A percentile compares a stretch with the other conserved stretches of the same genome.
phyloP scores from a whole-genome alignment of 2,888 invertebrate genomes.

The Ochlodes sylvanus region DNA sequence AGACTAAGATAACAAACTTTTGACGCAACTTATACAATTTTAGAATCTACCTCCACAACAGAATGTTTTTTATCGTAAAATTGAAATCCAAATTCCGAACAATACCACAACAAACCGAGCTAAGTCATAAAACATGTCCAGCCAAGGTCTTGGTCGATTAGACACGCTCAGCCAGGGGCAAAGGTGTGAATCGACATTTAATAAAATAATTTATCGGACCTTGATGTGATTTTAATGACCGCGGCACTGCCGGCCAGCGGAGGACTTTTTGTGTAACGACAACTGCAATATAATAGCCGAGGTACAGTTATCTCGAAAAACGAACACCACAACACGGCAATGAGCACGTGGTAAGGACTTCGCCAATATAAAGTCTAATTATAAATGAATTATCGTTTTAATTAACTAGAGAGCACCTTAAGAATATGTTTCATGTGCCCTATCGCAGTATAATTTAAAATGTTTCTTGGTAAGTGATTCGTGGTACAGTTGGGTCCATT shows the following conservation, averaged over 20 bases:
- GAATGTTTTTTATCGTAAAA: constrained; percentile 4
- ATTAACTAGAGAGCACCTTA: constrained; percentile 17
- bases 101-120: constrained; percentile 44
- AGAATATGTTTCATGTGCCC: not conserved
- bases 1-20: too few relatives aligned
- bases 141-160: constrained; percentile 57
- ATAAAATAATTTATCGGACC: constrained; percentile 75
- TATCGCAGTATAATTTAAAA: not conserved
- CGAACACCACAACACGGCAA: constrained; percentile 35
- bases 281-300: constrained; percentile 47
- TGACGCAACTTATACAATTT: too few relatives aligned
- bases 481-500: too few relatives aligned
- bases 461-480: not conserved
- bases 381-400: constrained; percentile 27
- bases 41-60: not conserved
- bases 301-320: constrained; percentile 49
- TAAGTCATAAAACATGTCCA: constrained; percentile 52
- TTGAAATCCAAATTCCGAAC: constrained; percentile 29
- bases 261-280: constrained; percentile 45
- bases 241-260: constrained; percentile 46
- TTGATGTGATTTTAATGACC: constrained; percentile 81
- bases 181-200: constrained; percentile 82
- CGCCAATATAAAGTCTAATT: constrained; percentile 20
- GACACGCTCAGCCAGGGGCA: constrained; percentile 63
- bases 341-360: constrained; percentile 25